Evolutionary conservation across 2,888 invertebrate species (phyloP).

Genomic region (Latrodectus hesperus): DNA sequence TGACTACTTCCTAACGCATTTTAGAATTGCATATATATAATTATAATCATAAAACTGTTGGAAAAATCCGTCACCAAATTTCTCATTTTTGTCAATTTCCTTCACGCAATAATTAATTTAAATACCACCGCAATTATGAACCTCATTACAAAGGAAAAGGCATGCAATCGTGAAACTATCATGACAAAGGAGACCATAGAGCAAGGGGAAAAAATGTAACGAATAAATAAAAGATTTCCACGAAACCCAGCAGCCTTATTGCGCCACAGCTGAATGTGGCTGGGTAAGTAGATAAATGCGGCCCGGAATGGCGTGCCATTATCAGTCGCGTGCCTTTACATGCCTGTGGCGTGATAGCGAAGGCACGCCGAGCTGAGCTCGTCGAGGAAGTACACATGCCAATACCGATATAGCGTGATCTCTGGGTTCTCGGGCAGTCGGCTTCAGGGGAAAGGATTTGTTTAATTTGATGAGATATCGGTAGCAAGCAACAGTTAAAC

Average conservation of each 20-base stretch:
- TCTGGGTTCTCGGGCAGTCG: conserved; percentile 12
- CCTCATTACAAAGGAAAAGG: conserved; percentile 6
- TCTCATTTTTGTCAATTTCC: neutral
- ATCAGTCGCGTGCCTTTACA: neutral
- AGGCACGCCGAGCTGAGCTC: neutral
- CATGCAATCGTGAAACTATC: conserved; percentile 17
- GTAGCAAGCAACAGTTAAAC: conserved; percentile 48
- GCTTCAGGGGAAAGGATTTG: conserved; percentile 43
- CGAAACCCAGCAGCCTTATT: neutral
- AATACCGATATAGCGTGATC: conserved; percentile 50
- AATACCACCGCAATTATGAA: conserved; percentile 20
- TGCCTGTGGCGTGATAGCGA: conserved; percentile 1
- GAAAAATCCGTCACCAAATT: no score
- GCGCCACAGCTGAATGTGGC: neutral
- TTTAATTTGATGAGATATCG: conserved; percentile 61
- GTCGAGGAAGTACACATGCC: conserved; percentile 1
- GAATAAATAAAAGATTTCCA: neutral
- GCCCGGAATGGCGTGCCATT: conserved; percentile 1
- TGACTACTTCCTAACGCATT: no score
- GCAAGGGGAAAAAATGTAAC: neutral
- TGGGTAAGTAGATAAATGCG: conserved; percentile 4
- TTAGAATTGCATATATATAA: no score
- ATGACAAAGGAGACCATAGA: neutral
- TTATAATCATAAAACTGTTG: no score
- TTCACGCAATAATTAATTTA: conserved; percentile 45